A percentile compares a stretch with the other conserved stretches of the same genome.
Conservation (phyloP, 2,797 vertebrate species). For the Tachyglossus aculeatus region DNA sequence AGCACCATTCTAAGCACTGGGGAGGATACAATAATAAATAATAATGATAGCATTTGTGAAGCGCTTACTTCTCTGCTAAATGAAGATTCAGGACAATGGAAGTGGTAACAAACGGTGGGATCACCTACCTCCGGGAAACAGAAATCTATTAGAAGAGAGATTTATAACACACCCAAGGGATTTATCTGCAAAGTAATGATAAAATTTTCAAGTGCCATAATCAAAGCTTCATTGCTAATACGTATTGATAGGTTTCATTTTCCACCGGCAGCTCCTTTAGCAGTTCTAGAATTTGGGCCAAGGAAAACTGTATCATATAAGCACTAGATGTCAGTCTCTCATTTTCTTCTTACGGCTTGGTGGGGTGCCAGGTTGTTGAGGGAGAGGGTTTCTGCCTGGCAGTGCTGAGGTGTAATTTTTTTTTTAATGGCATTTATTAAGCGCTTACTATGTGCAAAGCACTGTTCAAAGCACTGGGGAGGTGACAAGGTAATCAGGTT, state of each 20-base stretch:
- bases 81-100: neutral
- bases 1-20: no score
- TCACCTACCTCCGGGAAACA: neutral
- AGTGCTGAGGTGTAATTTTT: no score
- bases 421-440: no score
- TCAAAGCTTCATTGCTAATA: neutral
- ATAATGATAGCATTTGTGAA: no score
- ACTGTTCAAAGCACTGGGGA: no score
- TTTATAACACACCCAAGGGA: neutral
- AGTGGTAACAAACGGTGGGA: neutral
- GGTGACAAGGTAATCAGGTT: no score
- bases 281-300: neutral
- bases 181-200: neutral
- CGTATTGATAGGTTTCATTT: neutral
- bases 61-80: no score
- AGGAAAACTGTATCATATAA: neutral
- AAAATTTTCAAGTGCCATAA: neutral
- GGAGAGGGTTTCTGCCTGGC: no score
- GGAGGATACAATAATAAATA: no score
- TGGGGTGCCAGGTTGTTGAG: no score
- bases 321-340: slow-evolving; percentile 36
- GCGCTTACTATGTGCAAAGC: no score
- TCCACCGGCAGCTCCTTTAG: neutral
- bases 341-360: neutral
- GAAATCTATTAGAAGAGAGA: neutral